Percentiles rank a stretch among this genome's conserved stretches.
Conservation (phyloP, 2,888 invertebrate genomes). For the Tipula vernalis region DNA sequence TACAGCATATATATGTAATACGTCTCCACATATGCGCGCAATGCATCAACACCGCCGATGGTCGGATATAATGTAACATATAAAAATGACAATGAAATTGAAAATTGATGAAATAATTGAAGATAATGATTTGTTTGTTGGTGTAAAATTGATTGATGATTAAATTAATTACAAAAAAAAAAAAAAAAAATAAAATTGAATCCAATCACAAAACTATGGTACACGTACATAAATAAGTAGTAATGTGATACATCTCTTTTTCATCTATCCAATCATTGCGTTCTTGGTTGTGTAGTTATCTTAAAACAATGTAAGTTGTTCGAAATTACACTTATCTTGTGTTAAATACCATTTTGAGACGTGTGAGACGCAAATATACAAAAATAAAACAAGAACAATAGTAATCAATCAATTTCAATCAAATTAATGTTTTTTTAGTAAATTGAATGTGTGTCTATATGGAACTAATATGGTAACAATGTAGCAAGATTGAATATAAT, state of each 20-base stretch:
- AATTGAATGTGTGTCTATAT: not conserved
- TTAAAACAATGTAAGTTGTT: not conserved
- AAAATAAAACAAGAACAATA: not conserved
- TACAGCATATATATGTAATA: not conserved
- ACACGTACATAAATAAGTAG: not conserved
- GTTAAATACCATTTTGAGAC: not conserved
- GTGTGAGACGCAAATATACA: not conserved
- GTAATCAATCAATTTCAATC: not conserved
- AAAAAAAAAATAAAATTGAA: not conserved
- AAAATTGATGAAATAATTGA: not conserved
- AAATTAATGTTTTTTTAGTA: not conserved
- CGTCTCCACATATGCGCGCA: not conserved
- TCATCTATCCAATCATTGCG: not conserved
- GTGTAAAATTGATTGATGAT: conserved; percentile 4
- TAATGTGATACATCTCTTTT: not conserved
- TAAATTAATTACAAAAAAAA: not conserved
- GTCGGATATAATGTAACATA: not conserved
- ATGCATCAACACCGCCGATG: not conserved
- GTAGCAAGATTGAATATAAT: not conserved
- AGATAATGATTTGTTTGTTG: not conserved
- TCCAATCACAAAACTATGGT: not conserved
- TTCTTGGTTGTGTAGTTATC: not conserved
- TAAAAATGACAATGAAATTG: not conserved
- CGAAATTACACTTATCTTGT: not conserved
- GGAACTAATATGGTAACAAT: conserved; percentile 4